phyloP scores from a whole-genome alignment of 2,888 invertebrate species.

The Mesopsocus fuscifrons region DNA sequence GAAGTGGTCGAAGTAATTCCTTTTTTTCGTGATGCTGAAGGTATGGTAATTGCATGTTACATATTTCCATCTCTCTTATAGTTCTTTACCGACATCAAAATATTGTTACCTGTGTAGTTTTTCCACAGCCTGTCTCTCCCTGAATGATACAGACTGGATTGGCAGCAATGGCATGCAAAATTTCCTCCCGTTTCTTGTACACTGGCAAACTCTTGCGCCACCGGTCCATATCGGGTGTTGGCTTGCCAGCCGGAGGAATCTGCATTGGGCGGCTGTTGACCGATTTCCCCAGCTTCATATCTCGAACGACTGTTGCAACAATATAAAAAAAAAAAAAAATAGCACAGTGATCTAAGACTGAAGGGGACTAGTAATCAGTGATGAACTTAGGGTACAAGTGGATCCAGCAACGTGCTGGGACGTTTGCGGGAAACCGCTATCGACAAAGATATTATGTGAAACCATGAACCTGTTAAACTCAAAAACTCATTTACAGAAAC shows the following conservation, averaged over 20 bases:
- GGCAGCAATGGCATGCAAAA: constrained; percentile 41
- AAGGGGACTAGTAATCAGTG: no score
- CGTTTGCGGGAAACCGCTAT: no score
- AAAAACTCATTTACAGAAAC: no score
- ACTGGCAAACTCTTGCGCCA: constrained; percentile 51
- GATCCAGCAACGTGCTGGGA: no score
- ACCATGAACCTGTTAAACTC: no score
- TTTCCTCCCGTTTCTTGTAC: constrained; percentile 39
- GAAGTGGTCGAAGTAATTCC: background rate
- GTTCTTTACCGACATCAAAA: no score
- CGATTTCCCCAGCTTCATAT: background rate
- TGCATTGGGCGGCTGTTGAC: constrained; percentile 40
- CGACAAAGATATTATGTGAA: no score
- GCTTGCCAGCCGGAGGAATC: constrained; percentile 33
- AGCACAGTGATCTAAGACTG: no score
- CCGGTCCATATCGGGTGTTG: constrained; percentile 33
- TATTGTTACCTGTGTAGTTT: constrained; percentile 79
- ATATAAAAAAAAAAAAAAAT: no score
- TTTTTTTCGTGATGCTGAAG: background rate
- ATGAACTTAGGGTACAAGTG: no score
- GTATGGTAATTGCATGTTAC: no score
- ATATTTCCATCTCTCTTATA: no score
- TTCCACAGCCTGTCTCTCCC: constrained; percentile 83
- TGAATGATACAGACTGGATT: constrained; percentile 46
- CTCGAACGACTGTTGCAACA: background rate